These are phyloP conservation scores for Parazoanthus atlanticus DNA, from an alignment of 92 coral and sea anemone species.

Conservation along the genomic window DNA sequence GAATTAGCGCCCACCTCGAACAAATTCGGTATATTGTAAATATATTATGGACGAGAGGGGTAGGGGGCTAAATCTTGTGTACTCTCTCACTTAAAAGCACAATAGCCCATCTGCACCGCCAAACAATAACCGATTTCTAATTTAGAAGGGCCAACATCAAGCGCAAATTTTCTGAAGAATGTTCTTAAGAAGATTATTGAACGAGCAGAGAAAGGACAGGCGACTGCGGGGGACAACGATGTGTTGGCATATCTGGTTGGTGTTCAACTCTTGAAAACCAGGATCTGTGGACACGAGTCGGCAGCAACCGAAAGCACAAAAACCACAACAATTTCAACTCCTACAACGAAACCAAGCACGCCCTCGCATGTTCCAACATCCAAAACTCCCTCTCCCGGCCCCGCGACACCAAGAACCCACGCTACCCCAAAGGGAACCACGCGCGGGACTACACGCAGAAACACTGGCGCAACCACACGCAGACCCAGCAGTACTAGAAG, in stretches of 20 bases:
- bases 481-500: background rate
- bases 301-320: background rate
- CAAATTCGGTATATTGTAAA: too few species aligned
- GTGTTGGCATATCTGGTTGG: background rate
- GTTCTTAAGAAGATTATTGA: background rate
- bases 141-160: background rate
- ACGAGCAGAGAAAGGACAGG: conserved; percentile 12
- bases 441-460: background rate
- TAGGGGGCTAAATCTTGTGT: too few species aligned
- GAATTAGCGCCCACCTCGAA: too few species aligned
- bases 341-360: background rate
- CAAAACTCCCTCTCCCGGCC: too few species aligned
- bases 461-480: background rate
- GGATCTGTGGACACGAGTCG: background rate
- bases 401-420: background rate
- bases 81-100: too few species aligned
- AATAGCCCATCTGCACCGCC: too few species aligned
- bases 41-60: too few species aligned
- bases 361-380: background rate
- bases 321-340: background rate
- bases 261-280: background rate
- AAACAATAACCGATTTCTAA: too few species aligned
- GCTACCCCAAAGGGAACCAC: background rate
- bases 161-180: background rate
- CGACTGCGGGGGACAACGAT: background rate